Conservation (phyloP, 1,140 invertebrate genomes). For the Ditylenchus dipsaci region DNA sequence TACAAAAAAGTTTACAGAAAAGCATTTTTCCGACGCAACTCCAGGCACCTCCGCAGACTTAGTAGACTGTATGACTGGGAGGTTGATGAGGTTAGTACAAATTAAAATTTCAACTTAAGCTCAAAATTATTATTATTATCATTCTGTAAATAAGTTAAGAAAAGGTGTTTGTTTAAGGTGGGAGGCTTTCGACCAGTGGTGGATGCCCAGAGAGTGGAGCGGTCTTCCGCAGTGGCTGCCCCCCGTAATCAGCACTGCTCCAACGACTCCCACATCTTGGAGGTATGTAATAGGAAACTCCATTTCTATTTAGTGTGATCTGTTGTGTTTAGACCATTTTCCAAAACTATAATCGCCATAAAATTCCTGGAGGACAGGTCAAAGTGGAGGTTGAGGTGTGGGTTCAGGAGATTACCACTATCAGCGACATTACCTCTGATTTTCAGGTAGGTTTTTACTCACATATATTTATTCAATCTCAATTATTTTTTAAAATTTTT, state of each 20-base stretch:
- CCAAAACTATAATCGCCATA: conserved; percentile 52
- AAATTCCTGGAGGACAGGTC: conserved; percentile 55
- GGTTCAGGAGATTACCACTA: conserved; percentile 58
- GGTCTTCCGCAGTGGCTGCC: not conserved
- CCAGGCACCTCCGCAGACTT: conserved; percentile 50
- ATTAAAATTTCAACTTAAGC: too few relatives aligned
- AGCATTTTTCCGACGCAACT: conserved; percentile 55
- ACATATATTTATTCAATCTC: too few relatives aligned
- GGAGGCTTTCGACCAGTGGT: conserved; percentile 47
- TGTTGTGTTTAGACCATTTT: conserved; percentile 38
- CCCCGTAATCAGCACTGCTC: conserved; percentile 37
- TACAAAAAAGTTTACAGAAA: conserved; percentile 42
- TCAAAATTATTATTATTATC: too few relatives aligned
- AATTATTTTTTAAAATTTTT: too few relatives aligned
- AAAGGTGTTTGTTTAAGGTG: too few relatives aligned
- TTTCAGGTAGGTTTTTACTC: conserved; percentile 41
- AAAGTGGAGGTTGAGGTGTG: conserved; percentile 48
- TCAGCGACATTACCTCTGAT: conserved; percentile 54
- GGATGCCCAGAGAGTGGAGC: conserved; percentile 29
- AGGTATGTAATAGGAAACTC: conserved; percentile 11
- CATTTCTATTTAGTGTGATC: not conserved
- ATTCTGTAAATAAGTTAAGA: too few relatives aligned
- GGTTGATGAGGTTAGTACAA: conserved; percentile 51
- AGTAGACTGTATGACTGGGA: conserved; percentile 56
- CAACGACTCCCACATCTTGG: conserved; percentile 55